phyloP scores from a whole-genome alignment of 1,140 invertebrate genomes.

The Probaryconus sp. region DNA sequence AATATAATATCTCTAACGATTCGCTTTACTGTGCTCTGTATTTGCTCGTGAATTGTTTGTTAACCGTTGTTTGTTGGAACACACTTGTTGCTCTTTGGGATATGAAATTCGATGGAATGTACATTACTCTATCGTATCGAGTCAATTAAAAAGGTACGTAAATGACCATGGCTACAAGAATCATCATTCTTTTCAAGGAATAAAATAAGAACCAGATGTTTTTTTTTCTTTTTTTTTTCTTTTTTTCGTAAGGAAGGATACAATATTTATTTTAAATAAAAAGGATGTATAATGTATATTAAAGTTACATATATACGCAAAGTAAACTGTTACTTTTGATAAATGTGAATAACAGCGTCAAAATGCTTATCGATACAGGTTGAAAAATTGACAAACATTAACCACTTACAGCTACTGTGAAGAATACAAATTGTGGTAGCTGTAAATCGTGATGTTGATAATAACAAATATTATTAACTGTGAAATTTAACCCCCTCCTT shows the following conservation, averaged over 20 bases:
- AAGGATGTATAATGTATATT: too few relatives aligned
- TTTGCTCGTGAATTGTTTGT: constrained; percentile 61
- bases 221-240: too few relatives aligned
- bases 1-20: constrained; percentile 20
- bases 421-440: constrained; percentile 24
- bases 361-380: constrained; percentile 73
- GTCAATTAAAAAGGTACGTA: constrained; percentile 67
- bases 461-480: constrained; percentile 65
- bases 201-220: constrained; percentile 33
- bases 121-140: constrained; percentile 49
- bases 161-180: constrained; percentile 77
- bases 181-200: constrained; percentile 71
- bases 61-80: constrained; percentile 60
- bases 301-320: constrained; percentile 11
- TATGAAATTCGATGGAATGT: constrained; percentile 54
- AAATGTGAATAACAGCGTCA: constrained; percentile 58
- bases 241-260: too few relatives aligned
- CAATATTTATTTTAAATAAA: too few relatives aligned
- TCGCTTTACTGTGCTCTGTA: constrained; percentile 48
- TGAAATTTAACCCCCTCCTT: constrained; percentile 60
- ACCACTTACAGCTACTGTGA: constrained; percentile 46
- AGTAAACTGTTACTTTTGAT: constrained; percentile 29
- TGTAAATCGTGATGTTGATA: constrained; percentile 58
- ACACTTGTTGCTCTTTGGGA: constrained; percentile 55
- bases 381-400: constrained; percentile 69